Evolutionary conservation across 2,888 invertebrate species (phyloP).

Genomic region (Synergus gifuensis): DNA sequence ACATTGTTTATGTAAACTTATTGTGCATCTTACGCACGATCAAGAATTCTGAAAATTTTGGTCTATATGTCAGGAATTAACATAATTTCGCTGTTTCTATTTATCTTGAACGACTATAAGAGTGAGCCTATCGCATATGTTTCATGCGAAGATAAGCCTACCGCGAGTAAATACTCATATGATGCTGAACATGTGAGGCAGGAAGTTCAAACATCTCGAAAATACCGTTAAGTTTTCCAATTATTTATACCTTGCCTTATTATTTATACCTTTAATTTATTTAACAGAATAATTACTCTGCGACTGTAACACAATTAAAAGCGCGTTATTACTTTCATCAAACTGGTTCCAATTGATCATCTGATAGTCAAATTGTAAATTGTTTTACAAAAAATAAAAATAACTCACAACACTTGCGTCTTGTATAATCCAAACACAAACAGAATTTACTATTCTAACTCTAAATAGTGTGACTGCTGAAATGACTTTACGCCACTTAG

Average conservation of each 20-base stretch:
- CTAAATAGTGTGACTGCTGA: not conserved
- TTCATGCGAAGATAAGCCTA: not conserved
- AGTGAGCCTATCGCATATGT: not conserved
- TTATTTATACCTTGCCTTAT: not conserved
- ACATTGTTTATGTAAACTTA: not conserved
- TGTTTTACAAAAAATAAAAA: not conserved
- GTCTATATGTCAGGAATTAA: not conserved
- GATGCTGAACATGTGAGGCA: not conserved
- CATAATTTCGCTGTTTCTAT: not conserved
- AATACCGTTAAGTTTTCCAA: not conserved
- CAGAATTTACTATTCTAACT: not conserved
- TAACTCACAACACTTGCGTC: not conserved
- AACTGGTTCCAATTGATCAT: no score
- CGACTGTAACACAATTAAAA: no score
- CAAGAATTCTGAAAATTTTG: not conserved
- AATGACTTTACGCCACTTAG: not conserved
- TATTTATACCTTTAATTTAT: no score
- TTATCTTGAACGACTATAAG: not conserved
- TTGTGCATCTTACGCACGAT: not conserved
- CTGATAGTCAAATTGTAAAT: no score
- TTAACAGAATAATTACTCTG: no score
- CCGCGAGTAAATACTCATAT: not conserved
- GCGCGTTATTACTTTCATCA: no score
- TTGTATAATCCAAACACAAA: not conserved
- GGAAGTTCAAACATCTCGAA: not conserved